A percentile compares a stretch with the other conserved stretches of the same genome.
phyloP scores from a whole-genome alignment of 2,797 vertebrate genomes.

The Philypnodon macrostomus region DNA sequence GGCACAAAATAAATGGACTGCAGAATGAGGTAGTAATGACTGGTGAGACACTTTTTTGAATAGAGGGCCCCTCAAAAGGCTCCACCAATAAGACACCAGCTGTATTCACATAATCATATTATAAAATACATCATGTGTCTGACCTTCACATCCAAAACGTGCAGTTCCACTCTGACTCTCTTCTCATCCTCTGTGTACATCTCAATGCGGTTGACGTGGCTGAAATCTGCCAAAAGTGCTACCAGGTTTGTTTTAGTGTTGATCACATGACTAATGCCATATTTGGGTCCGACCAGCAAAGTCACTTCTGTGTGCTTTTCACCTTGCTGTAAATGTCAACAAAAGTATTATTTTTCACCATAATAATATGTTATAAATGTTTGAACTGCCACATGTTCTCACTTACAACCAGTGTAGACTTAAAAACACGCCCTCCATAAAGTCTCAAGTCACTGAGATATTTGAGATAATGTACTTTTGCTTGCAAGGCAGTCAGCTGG shows the following conservation, averaged over 20 bases:
- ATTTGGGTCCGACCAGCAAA: constrained; percentile 92
- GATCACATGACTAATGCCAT: constrained; percentile 97
- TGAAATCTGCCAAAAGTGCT: constrained; percentile 96
- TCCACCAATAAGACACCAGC: constrained; percentile 4
- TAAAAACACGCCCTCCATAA: constrained; percentile 96
- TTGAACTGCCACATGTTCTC: constrained; percentile 3
- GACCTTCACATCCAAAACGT: constrained; percentile 97
- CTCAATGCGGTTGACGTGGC: constrained; percentile 96
- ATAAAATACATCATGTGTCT: constrained; percentile 19
- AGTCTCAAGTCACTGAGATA: constrained; percentile 95
- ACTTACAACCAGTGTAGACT: constrained; percentile 91
- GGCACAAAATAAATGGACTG: constrained; percentile 33
- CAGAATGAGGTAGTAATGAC: constrained; percentile 34
- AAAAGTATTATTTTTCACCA: neutral
- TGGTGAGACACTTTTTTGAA: constrained; percentile 6
- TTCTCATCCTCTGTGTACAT: constrained; percentile 95
- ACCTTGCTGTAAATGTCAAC: constrained; percentile 83
- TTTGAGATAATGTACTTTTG: constrained; percentile 98
- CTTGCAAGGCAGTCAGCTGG: constrained; percentile 95
- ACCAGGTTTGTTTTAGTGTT: constrained; percentile 98
- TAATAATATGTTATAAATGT: too few species aligned
- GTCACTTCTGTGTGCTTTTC: constrained; percentile 97
- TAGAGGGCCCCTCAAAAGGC: too few species aligned
- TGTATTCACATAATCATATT: neutral
- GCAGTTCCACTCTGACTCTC: constrained; percentile 92